phyloP scores from a whole-genome alignment of 2,888 invertebrate genomes.

The Melinaea menophilus region DNA sequence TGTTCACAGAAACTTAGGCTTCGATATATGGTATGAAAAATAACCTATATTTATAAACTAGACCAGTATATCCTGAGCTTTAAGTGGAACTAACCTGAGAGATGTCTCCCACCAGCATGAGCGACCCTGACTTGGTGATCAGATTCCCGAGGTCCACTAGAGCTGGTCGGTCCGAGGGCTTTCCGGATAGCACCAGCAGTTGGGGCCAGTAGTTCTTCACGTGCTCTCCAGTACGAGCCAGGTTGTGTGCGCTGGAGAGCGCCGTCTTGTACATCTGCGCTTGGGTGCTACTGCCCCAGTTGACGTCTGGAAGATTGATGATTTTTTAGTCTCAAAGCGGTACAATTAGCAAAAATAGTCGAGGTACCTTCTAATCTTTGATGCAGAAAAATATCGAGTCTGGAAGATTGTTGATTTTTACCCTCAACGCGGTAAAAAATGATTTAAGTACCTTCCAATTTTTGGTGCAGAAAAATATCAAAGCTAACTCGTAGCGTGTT shows the following conservation, averaged over 20 bases:
- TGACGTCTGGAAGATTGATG: constrained; percentile 81
- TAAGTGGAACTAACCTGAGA: constrained; percentile 77
- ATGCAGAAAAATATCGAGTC: no score
- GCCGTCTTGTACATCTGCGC: constrained; percentile 97
- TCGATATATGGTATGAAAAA: background rate
- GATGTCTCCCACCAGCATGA: constrained; percentile 94
- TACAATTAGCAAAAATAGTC: background rate
- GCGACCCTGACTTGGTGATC: constrained; percentile 93
- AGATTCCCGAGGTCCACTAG: constrained; percentile 93
- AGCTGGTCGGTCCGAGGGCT: constrained; percentile 90
- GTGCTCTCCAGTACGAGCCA: constrained; percentile 93
- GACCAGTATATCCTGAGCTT: no score
- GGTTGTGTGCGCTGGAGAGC: constrained; percentile 87
- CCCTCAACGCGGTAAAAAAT: no score
- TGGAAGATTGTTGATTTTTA: no score
- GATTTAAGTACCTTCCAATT: no score
- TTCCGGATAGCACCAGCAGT: constrained; percentile 88
- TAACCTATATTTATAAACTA: background rate
- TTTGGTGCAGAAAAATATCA: no score
- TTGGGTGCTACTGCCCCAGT: constrained; percentile 98
- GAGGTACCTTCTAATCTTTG: no score
- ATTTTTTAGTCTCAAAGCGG: background rate
- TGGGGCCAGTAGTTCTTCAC: constrained; percentile 99
- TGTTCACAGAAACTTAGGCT: no score
- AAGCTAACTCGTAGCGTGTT: no score